Percentiles rank a stretch among this genome's conserved stretches.
Evolutionary conservation across 2,113 vertebrate species (phyloP).

Genomic region (Aspiorhynchus laticeps): DNA sequence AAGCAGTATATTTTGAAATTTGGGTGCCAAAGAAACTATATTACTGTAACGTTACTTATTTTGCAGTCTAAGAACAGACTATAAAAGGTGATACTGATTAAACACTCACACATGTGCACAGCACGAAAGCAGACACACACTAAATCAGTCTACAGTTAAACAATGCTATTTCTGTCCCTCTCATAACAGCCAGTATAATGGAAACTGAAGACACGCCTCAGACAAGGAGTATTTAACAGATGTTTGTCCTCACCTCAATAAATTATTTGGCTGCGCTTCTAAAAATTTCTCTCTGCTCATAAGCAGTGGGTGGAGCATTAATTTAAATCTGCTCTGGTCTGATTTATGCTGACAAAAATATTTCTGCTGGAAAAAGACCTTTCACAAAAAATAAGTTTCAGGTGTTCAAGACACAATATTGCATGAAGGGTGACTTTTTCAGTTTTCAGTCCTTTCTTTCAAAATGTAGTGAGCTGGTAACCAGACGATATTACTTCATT

Average conservation of each 20-base stretch:
- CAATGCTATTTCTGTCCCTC: conserved; percentile 21
- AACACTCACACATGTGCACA: not conserved
- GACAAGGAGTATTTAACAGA: conserved; percentile 28
- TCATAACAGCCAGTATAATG: not conserved
- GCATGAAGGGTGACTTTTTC: not conserved
- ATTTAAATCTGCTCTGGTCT: not conserved
- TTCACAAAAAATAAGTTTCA: not conserved
- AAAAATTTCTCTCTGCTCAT: not conserved
- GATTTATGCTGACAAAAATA: not conserved
- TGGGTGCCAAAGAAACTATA: not conserved
- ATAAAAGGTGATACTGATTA: not conserved
- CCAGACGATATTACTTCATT: not conserved
- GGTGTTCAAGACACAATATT: not conserved
- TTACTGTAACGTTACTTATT: not conserved
- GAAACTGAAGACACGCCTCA: conserved; percentile 33
- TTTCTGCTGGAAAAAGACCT: not conserved
- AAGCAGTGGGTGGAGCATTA: conserved; percentile 2
- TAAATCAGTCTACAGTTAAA: not conserved
- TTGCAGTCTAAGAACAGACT: not conserved
- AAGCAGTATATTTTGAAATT: not conserved
- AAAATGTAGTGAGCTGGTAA: not conserved
- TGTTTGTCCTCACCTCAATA: conserved; percentile 27
- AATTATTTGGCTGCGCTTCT: conserved; percentile 12
- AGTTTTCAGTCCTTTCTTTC: not conserved
- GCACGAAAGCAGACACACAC: not conserved